Evolutionary conservation across 2,797 vertebrate species (phyloP).

Genomic region (Argentina silus): DNA sequence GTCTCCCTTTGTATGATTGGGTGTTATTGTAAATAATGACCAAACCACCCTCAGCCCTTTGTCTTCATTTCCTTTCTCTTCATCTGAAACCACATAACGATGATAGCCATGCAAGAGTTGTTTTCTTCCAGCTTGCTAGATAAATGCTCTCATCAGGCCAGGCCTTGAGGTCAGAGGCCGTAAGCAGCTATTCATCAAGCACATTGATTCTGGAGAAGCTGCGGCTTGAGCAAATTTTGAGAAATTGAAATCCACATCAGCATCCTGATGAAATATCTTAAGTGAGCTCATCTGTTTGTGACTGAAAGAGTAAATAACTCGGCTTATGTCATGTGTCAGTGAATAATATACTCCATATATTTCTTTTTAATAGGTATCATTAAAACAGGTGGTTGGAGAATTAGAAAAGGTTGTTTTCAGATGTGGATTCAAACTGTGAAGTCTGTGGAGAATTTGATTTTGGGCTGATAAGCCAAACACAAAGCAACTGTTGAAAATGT

Average conservation of each 20-base stretch:
- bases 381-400: conserved; percentile 27
- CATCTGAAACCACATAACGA: conserved; percentile 54
- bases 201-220: conserved; percentile 61
- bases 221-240: conserved; percentile 53
- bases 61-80: conserved; percentile 66
- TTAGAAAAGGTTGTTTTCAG: conserved; percentile 20
- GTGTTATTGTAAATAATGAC: conserved; percentile 57
- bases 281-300: conserved; percentile 64
- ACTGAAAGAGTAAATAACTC: conserved; percentile 52
- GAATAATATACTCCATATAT: conserved; percentile 52
- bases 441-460: neutral
- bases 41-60: conserved; percentile 55
- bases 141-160: conserved; percentile 67
- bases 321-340: conserved; percentile 49
- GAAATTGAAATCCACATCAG: conserved; percentile 42
- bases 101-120: conserved; percentile 64
- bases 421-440: neutral
- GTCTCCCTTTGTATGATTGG: conserved; percentile 35
- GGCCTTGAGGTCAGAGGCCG: conserved; percentile 63
- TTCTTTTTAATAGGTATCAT: conserved; percentile 46
- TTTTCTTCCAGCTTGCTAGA: conserved; percentile 64
- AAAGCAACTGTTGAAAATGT: neutral
- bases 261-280: conserved; percentile 48
- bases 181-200: conserved; percentile 72
- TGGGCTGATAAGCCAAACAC: neutral